A percentile compares a stretch with the other conserved stretches of the same genome.
Evolutionary conservation across 1,140 invertebrate genomes (phyloP).

Genomic region (Nilaparvata lugens): DNA sequence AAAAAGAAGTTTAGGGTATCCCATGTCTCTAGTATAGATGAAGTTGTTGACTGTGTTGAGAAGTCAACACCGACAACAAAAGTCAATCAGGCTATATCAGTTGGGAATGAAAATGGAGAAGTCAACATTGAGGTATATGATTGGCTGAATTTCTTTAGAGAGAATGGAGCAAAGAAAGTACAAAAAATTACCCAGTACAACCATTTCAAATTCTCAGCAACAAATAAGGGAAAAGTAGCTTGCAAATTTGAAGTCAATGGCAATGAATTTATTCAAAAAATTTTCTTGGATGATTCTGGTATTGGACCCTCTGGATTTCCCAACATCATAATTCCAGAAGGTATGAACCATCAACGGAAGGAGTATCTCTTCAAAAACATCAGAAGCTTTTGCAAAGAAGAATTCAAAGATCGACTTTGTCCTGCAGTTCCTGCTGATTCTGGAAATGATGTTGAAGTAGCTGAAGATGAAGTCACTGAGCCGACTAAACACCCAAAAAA

Average conservation of each 20-base stretch:
- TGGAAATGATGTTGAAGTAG: too few relatives aligned
- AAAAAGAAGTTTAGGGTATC: constrained; percentile 8
- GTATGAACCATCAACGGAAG: constrained; percentile 1
- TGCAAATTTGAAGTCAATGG: constrained; percentile 3
- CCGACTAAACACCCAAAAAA: too few relatives aligned
- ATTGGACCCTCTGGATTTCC: constrained; percentile 8
- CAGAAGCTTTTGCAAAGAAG: constrained; percentile 9
- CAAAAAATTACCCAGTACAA: constrained; percentile 6
- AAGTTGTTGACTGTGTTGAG: constrained; percentile 5
- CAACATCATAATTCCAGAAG: neutral
- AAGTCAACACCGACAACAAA: constrained; percentile 11
- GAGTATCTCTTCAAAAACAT: constrained; percentile 15
- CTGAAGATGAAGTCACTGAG: too few relatives aligned
- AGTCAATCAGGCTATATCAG: constrained; percentile 6
- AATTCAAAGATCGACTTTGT: constrained; percentile 3
- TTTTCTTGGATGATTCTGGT: neutral
- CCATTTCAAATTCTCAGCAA: constrained; percentile 7
- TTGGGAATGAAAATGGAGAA: constrained; percentile 9
- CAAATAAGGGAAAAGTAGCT: constrained; percentile 6
- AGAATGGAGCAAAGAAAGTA: constrained; percentile 10
- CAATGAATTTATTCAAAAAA: neutral
- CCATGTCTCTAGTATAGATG: constrained; percentile 12
- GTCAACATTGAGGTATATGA: constrained; percentile 9
- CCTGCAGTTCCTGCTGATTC: neutral
- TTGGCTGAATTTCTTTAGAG: constrained; percentile 6